phyloP scores from a whole-genome alignment of 2,888 invertebrate species.

The Leptogaster cylindrica region DNA sequence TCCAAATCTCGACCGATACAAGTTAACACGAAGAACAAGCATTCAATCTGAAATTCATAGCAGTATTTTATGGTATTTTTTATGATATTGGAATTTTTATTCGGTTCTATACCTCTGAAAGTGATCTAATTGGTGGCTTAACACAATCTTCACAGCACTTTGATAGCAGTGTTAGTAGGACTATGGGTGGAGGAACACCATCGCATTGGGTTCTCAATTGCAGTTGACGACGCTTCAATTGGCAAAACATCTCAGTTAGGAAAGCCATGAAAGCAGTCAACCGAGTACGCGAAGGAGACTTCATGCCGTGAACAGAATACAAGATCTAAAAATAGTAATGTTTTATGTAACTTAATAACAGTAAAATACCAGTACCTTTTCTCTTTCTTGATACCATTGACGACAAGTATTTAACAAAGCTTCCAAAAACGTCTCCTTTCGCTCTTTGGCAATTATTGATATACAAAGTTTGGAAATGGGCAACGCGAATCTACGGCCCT shows the following conservation, averaged over 20 bases:
- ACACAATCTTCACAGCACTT: conserved; percentile 91
- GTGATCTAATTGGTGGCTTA: conserved; percentile 78
- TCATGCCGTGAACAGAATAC: conserved; percentile 62
- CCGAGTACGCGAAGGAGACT: conserved; percentile 68
- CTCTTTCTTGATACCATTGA: conserved; percentile 87
- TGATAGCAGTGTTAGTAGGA: conserved; percentile 81
- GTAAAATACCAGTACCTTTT: conserved; percentile 63
- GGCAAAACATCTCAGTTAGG: conserved; percentile 89
- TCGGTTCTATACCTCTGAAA: conserved; percentile 71
- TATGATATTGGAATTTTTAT: not conserved
- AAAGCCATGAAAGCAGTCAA: conserved; percentile 88
- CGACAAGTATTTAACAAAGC: conserved; percentile 87
- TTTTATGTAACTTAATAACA: not conserved
- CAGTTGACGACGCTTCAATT: conserved; percentile 74
- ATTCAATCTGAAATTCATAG: conserved; percentile 72
- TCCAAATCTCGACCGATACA: conserved; percentile 89
- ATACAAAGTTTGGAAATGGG: conserved; percentile 86
- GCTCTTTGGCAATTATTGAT: conserved; percentile 85
- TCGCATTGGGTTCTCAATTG: conserved; percentile 65
- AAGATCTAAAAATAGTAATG: conserved; percentile 57
- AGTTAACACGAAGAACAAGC: conserved; percentile 86
- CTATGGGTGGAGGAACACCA: conserved; percentile 73
- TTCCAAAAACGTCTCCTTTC: conserved; percentile 86
- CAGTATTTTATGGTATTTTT: not conserved
- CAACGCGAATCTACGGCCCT: conserved; percentile 76